Conservation (phyloP, 2,797 vertebrate genomes). For the Darevskia nairensis region DNA sequence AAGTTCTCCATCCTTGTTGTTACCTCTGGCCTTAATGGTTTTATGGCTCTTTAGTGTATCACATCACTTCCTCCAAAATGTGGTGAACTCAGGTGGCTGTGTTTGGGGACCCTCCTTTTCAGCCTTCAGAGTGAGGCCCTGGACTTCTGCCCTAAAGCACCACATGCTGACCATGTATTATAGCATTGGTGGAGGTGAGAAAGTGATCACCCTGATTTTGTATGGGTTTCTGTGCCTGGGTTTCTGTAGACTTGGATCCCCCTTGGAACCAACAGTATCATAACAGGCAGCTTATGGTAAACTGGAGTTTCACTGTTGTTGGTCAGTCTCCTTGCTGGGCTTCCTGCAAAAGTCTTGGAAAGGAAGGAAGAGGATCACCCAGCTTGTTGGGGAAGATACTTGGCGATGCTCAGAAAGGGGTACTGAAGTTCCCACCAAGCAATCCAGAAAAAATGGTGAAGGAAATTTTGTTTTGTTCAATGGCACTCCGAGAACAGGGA, state of each 20-base stretch:
- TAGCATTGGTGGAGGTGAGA: not conserved
- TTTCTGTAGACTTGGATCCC: not conserved
- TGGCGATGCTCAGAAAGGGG: not conserved
- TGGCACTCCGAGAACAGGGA: not conserved
- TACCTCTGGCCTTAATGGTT: too few relatives aligned
- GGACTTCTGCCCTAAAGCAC: too few relatives aligned
- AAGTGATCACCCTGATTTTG: not conserved
- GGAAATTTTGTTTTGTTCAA: not conserved
- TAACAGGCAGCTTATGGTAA: not conserved
- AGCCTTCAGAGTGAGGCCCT: too few relatives aligned
- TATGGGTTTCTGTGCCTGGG: not conserved
- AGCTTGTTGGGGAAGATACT: not conserved
- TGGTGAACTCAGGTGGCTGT: too few relatives aligned
- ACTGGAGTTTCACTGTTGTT: not conserved
- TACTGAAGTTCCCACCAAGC: not conserved
- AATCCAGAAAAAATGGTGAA: not conserved
- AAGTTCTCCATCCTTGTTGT: too few relatives aligned
- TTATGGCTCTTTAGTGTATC: too few relatives aligned
- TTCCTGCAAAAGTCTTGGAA: not conserved
- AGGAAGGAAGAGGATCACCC: not conserved
- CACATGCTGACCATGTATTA: too few relatives aligned
- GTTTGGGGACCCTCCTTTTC: too few relatives aligned
- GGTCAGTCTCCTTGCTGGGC: not conserved
- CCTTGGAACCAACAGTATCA: not conserved
- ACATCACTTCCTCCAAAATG: too few relatives aligned